phyloP scores from a whole-genome alignment of 2,797 vertebrate species.

The Poeciliopsis turneri region DNA sequence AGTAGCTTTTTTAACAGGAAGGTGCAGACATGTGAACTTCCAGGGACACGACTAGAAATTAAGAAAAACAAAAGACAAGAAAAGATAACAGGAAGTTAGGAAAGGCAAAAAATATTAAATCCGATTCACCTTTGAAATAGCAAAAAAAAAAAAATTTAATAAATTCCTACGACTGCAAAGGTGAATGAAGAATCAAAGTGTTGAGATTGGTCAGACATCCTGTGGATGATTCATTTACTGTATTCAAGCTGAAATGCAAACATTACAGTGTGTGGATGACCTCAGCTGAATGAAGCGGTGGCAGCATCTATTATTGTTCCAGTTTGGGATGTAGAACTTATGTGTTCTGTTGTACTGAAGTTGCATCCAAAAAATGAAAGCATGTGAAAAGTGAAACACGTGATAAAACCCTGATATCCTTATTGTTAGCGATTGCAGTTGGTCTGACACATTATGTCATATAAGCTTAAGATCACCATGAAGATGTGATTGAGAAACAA shows the following conservation, averaged over 20 bases:
- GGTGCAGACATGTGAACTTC: not conserved
- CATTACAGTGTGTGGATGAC: constrained; percentile 4
- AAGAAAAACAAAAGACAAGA: not conserved
- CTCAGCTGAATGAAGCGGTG: not conserved
- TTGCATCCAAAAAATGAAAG: no score
- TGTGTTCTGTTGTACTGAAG: not conserved
- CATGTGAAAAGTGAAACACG: no score
- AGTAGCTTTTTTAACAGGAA: constrained; percentile 43
- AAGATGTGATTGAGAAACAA: not conserved
- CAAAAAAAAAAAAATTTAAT: not conserved
- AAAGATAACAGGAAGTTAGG: no score
- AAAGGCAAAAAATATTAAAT: not conserved
- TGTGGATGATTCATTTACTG: not conserved
- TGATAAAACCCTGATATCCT: no score
- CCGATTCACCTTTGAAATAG: not conserved
- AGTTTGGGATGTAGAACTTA: not conserved
- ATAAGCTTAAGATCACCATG: not conserved
- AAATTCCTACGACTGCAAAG: no score
- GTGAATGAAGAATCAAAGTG: not conserved
- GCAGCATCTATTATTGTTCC: not conserved
- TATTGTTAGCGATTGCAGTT: not conserved
- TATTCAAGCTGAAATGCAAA: constrained; percentile 3
- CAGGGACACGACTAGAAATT: not conserved
- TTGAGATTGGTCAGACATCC: not conserved
- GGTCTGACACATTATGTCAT: not conserved